These are phyloP conservation scores for Muricea muricata DNA, from an alignment of 92 coral and sea anemone genomes.

Conservation along the genomic window DNA sequence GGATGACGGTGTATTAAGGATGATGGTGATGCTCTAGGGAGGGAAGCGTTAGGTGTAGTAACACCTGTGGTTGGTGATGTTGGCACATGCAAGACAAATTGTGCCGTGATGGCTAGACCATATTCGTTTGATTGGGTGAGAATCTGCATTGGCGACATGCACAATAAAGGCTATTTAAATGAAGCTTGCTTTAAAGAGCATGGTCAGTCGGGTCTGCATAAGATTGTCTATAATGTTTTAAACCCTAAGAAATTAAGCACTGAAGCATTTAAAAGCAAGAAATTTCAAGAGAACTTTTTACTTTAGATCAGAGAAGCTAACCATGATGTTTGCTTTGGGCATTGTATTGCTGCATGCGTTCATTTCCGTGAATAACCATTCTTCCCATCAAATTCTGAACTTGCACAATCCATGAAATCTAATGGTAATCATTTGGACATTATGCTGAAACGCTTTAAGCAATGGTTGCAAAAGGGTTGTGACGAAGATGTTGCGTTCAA, in stretches of 20 bases:
- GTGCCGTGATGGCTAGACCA: slow-evolving; percentile 48
- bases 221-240: slow-evolving; percentile 17
- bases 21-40: neutral
- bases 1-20: neutral
- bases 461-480: slow-evolving; percentile 22
- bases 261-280: slow-evolving; percentile 32
- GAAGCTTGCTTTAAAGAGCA: slow-evolving; percentile 37
- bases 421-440: slow-evolving; percentile 36
- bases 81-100: slow-evolving; percentile 42
- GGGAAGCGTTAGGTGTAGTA: slow-evolving; percentile 26
- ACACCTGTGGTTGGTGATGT: slow-evolving; percentile 53
- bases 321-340: slow-evolving; percentile 39
- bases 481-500: slow-evolving; percentile 24
- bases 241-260: slow-evolving; percentile 25
- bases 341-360: slow-evolving; percentile 47
- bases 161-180: slow-evolving; percentile 25
- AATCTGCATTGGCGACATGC: slow-evolving; percentile 35
- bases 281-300: slow-evolving; percentile 29
- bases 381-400: slow-evolving; percentile 37
- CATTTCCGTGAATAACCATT: slow-evolving; percentile 4
- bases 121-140: slow-evolving; percentile 31
- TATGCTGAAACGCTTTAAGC: slow-evolving; percentile 22
- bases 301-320: slow-evolving; percentile 29
- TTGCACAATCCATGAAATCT: slow-evolving; percentile 28
- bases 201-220: slow-evolving; percentile 24